Base-by-base conservation (phyloP, 2,888 invertebrate genomes). In the Tipula lateralis region DNA sequence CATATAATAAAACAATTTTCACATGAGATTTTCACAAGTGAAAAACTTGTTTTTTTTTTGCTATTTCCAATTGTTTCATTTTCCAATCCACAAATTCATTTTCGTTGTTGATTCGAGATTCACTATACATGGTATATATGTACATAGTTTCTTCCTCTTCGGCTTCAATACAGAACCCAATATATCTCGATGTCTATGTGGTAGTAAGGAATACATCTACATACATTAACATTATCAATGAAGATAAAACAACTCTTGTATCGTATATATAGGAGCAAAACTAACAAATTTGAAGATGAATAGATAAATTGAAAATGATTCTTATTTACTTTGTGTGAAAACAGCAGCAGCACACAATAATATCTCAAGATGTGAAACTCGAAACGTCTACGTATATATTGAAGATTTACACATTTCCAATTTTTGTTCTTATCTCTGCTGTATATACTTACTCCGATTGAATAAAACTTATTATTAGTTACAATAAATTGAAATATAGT, bases 31-130 rank as follows among this genome's bases (percentile, higher is more conserved):
- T 66, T 9, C 66, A 66, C 66, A 66, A 66, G 9, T 66, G 9
- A 9, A 66, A 66, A 24, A 24, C 24, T 24, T 66, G 19, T 66
- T 66, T 66, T 66, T 24, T 19, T 66, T 66, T 24, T 24, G 9
- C 66, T 66, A 1, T 66, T 66, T 66, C 66, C 66, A 66, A 66
- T 66, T 66, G 66, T 66, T 66, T 66, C 66, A 24, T 66, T 66
- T 66, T 66, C 66, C 66, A 66, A 66, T 66, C 66, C 66, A 66
- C 66, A 66, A 66, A 66, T 66, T 66, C 66, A 66, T 66, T 66
- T 66, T 66, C 24, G 66, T 66, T 66, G 24, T 66, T 66, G 24
- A 1, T 24, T 66, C 24, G 24, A 66, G 66, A 66, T 66, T 24
- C 12, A 24, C 9, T 66, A 24, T 66, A 24, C 9, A 24, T 9